A percentile compares a stretch with the other conserved stretches of the same genome.
Conservation (phyloP, 2,113 vertebrate species). For the Martes martes region DNA sequence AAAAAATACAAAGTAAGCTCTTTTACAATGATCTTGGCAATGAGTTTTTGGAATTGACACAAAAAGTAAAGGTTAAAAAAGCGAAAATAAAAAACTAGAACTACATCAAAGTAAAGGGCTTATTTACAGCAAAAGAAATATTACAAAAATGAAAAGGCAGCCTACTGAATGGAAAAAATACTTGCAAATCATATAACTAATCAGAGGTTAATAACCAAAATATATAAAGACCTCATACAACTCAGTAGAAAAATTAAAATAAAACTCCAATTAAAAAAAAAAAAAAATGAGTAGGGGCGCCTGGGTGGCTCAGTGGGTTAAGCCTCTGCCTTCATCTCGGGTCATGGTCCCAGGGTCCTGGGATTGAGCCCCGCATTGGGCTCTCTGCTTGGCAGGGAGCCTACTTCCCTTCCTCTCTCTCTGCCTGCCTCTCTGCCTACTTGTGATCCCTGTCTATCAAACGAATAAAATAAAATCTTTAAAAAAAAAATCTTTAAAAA, state of each 20-base stretch:
- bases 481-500: too few relatives aligned
- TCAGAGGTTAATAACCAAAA: not conserved
- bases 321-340: too few relatives aligned
- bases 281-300: not conserved
- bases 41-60: not conserved
- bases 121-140: not conserved
- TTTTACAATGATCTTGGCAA: not conserved
- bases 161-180: not conserved
- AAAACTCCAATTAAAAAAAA: too few relatives aligned
- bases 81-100: not conserved
- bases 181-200: not conserved
- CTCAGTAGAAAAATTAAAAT: not conserved
- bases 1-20: not conserved
- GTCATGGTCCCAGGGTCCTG: too few relatives aligned
- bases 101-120: not conserved
- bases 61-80: not conserved
- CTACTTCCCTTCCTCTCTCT: too few relatives aligned
- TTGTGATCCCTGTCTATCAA: too few relatives aligned
- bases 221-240: not conserved
- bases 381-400: too few relatives aligned
- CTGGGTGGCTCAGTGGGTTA: too few relatives aligned
- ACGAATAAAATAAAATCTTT: too few relatives aligned
- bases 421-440: too few relatives aligned
- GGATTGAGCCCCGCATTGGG: too few relatives aligned
- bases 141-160: not conserved